These are phyloP conservation scores for Hyperoodon ampullatus DNA, from an alignment of 2,113 vertebrate genomes.

Conservation along the genomic window DNA sequence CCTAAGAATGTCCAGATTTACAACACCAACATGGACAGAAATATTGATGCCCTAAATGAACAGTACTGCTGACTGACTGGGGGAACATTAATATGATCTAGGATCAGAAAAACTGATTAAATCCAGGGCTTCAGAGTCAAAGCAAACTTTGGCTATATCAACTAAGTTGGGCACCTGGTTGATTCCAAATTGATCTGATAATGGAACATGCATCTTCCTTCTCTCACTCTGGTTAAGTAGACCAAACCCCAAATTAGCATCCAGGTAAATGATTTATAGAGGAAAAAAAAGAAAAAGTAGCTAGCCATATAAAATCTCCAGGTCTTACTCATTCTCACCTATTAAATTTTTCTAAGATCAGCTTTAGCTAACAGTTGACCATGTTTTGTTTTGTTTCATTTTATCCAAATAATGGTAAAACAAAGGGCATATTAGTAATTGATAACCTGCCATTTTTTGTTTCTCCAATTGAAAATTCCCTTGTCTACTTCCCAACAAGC, in stretches of 20 bases:
- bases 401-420: background rate
- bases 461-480: background rate
- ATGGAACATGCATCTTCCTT: background rate
- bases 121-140: background rate
- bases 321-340: background rate
- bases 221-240: background rate
- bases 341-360: background rate
- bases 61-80: background rate
- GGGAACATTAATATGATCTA: background rate
- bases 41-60: background rate
- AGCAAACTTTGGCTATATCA: background rate
- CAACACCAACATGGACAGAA: background rate
- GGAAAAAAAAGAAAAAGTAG: background rate
- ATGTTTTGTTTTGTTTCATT: background rate
- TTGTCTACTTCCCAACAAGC: background rate
- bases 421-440: background rate
- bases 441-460: background rate
- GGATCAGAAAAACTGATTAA: constrained; percentile 8
- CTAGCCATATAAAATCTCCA: background rate
- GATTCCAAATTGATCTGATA: background rate
- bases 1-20: background rate
- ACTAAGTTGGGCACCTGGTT: background rate
- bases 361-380: background rate
- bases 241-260: background rate
- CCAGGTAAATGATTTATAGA: background rate